A percentile compares a stretch with the other conserved stretches of the same genome.
These are phyloP conservation scores for Patella ulyssiponensis DNA, from an alignment of 2,888 invertebrate genomes.

Conservation along the genomic window DNA sequence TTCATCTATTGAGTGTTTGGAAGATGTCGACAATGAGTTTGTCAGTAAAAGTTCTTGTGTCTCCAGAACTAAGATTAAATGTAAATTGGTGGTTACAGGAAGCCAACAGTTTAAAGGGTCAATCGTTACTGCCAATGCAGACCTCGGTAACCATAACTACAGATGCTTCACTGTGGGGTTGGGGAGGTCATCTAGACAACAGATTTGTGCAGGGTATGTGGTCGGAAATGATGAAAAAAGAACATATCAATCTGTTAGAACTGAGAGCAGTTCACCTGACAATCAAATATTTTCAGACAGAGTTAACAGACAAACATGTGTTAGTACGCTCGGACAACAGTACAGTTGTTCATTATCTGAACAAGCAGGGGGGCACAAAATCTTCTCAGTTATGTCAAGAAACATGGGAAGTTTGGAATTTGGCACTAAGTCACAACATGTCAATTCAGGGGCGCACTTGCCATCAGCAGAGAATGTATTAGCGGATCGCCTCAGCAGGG, in stretches of 20 bases:
- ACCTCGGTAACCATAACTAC: slow-evolving; percentile 8
- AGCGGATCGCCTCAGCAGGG: slow-evolving; percentile 32
- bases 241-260: slow-evolving; percentile 17
- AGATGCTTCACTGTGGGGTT: slow-evolving; percentile 16
- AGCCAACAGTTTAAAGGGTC: not conserved
- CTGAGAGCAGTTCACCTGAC: slow-evolving; percentile 18
- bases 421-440: slow-evolving; percentile 30
- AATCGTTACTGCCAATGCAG: not conserved
- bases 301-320: slow-evolving; percentile 3
- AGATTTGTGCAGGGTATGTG: slow-evolving; percentile 18
- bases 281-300: slow-evolving; percentile 3
- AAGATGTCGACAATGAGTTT: not conserved
- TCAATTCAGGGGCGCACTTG: slow-evolving; percentile 33
- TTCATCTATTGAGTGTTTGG: slow-evolving; percentile 16
- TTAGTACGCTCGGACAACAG: slow-evolving; percentile 21
- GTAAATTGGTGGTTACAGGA: not conserved
- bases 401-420: slow-evolving; percentile 23
- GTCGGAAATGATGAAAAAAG: not conserved
- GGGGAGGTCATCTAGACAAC: slow-evolving; percentile 19
- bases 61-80: not conserved
- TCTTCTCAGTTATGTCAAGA: not conserved
- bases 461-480: slow-evolving; percentile 31
- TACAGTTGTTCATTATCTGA: slow-evolving; percentile 13
- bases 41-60: not conserved
- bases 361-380: slow-evolving; percentile 11